Evolutionary conservation across 2,113 vertebrate genomes (phyloP), one percentile per base, ranked within the genome.

Genomic region (Esox niger): DNA sequence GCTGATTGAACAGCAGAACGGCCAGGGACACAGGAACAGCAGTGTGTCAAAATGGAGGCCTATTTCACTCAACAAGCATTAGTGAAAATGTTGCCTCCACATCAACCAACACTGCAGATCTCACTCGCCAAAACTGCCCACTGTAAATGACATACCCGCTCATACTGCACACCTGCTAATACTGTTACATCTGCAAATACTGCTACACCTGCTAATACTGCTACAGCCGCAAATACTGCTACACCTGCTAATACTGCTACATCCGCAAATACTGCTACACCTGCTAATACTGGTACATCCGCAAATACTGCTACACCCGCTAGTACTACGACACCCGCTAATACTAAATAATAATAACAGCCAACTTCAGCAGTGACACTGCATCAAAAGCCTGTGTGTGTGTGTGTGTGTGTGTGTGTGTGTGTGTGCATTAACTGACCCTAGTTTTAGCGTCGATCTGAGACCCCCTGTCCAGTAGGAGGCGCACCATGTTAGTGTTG

Each of bases 401-500:
- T 70, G 61, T 20, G 46, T 21, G 63, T 32, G 63, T 33, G 49
- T 55, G 64, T n/a, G 47, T 9, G 46, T 30, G 46, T 15, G 49
- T 13, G 64, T 21, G 31, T 23, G 52, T 32, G 64, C 2, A n/a
- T 30, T 6, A 38, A 92, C 95, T 93, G 87, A 99, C 98, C 91
- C 98, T 93, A 29, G 98, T 99, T 91, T 99, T 99, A 79, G 96
- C 97, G 74, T 99, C 98, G 2, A 99, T 99, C 90, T 98, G 95
- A 68, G 94, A 94, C 64, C 96, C 95, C 0, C 97, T 92, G 87
- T 99, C 97, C 91, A 98, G 86, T 20, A 99, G 83, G 75, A 99
- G 93, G 76, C 94, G 94, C 77, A 98, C 97, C 98, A 99, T 98
- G 9, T 98, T 98, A 38, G 95, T 94, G 0, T 98, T 99, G 55